phyloP scores from a whole-genome alignment of 64 coral and sea anemone genomes.

The Acropora yongei region DNA sequence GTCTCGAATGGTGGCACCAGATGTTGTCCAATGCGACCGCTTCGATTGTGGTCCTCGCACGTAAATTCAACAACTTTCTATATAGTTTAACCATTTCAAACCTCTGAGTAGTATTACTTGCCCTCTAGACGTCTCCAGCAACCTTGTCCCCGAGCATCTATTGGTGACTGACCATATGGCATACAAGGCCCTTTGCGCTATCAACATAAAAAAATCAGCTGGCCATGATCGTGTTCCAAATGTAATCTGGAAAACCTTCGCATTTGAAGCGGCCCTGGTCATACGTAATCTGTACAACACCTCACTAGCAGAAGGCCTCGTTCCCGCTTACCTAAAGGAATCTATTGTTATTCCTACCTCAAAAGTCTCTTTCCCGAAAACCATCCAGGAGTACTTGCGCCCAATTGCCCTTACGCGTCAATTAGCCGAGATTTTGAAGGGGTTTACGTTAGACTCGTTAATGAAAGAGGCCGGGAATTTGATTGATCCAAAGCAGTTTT shows the following conservation, averaged over 20 bases:
- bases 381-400: slow-evolving; percentile 37
- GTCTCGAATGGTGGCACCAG: slow-evolving; percentile 33
- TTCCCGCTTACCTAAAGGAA: not conserved
- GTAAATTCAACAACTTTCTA: slow-evolving; percentile 17
- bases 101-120: not conserved
- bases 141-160: not conserved
- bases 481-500: slow-evolving; percentile 36
- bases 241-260: slow-evolving; percentile 20
- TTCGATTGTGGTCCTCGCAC: not conserved
- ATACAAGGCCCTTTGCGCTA: not conserved
- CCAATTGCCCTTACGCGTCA: slow-evolving; percentile 31
- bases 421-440: slow-evolving; percentile 42
- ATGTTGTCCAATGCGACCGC: not conserved
- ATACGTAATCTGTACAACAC: slow-evolving; percentile 18
- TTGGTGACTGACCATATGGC: not conserved
- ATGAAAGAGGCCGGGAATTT: not conserved
- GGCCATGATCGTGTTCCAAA: slow-evolving; percentile 22
- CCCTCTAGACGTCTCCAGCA: not conserved
- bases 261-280: not conserved
- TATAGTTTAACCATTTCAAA: not conserved
- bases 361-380: slow-evolving; percentile 37
- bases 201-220: slow-evolving; percentile 16
- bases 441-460: slow-evolving; percentile 54
- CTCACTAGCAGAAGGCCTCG: not conserved
- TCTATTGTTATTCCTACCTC: slow-evolving; percentile 21